Percentiles rank a stretch among this genome's conserved stretches.
phyloP scores from a whole-genome alignment of 2,888 invertebrate species.

The Acleris emargana region DNA sequence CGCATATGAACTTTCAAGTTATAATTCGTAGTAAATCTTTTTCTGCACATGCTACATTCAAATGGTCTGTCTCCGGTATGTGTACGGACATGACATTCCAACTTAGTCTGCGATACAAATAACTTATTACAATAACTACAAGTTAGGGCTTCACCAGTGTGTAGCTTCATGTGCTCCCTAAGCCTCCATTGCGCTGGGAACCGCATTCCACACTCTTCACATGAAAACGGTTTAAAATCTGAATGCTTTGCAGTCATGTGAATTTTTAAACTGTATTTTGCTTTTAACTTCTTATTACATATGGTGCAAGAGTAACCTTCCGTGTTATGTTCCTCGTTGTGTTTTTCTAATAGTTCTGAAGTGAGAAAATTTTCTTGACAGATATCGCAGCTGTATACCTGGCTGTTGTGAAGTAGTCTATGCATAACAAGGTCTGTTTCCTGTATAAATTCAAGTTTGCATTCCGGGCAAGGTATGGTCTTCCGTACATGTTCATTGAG shows the following conservation, averaged over 20 bases:
- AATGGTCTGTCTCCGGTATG: slow-evolving; percentile 5
- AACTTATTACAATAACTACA: slow-evolving; percentile 14
- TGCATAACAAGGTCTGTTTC: slow-evolving; percentile 15
- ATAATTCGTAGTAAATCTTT: slow-evolving; percentile 1
- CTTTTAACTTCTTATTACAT: slow-evolving; percentile 14
- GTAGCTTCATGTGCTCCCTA: slow-evolving; percentile 28
- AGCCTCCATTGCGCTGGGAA: slow-evolving; percentile 27
- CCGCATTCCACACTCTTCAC: slow-evolving; percentile 17
- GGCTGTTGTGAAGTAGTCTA: neutral
- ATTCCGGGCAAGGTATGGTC: slow-evolving; percentile 17
- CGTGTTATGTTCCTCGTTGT: neutral
- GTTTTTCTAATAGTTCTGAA: neutral
- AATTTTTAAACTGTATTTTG: slow-evolving; percentile 26
- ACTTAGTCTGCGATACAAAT: slow-evolving; percentile 18
- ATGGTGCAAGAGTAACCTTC: slow-evolving; percentile 7
- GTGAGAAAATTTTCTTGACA: slow-evolving; percentile 15
- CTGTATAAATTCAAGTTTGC: slow-evolving; percentile 16
- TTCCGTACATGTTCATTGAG: slow-evolving; percentile 23
- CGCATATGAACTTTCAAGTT: slow-evolving; percentile 8
- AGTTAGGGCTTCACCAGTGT: slow-evolving; percentile 19
- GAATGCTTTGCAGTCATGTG: slow-evolving; percentile 26
- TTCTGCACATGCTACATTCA: neutral
- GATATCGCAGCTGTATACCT: neutral
- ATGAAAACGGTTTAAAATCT: slow-evolving; percentile 14
- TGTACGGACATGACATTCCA: slow-evolving; percentile 12